These are phyloP conservation scores for Akabosia matsudoensis DNA, from an alignment of 1,140 invertebrate species.

Conservation along the genomic window DNA sequence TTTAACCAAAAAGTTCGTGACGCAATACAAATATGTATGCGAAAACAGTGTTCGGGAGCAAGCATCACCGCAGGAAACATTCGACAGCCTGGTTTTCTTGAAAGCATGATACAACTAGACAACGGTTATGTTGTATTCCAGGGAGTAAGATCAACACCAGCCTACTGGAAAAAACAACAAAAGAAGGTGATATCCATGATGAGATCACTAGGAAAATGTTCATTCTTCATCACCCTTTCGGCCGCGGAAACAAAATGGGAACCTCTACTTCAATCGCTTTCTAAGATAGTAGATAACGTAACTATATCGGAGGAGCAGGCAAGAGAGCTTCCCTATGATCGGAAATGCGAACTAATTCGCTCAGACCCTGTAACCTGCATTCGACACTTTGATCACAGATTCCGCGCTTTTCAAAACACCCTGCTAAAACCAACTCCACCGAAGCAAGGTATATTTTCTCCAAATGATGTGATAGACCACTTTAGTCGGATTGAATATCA, in stretches of 20 bases:
- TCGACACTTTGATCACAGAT: conserved; percentile 27
- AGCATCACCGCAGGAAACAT: conserved; percentile 26
- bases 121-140: conserved; percentile 44
- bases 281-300: conserved; percentile 49
- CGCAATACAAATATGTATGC: conserved; percentile 35
- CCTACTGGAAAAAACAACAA: neutral
- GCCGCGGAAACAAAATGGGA: conserved; percentile 30
- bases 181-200: neutral
- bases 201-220: neutral
- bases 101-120: neutral
- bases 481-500: no score
- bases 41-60: conserved; percentile 37
- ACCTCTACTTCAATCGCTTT: conserved; percentile 44
- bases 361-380: conserved; percentile 53
- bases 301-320: conserved; percentile 43
- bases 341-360: conserved; percentile 50
- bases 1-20: conserved; percentile 30
- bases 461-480: no score
- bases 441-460: no score
- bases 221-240: conserved; percentile 33
- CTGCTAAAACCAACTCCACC: neutral
- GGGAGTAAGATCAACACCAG: conserved; percentile 47
- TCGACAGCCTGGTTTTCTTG: neutral
- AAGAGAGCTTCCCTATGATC: conserved; percentile 44
- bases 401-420: neutral